Conservation (phyloP, 2,797 vertebrate species). For the Acipenser ruthenus region DNA sequence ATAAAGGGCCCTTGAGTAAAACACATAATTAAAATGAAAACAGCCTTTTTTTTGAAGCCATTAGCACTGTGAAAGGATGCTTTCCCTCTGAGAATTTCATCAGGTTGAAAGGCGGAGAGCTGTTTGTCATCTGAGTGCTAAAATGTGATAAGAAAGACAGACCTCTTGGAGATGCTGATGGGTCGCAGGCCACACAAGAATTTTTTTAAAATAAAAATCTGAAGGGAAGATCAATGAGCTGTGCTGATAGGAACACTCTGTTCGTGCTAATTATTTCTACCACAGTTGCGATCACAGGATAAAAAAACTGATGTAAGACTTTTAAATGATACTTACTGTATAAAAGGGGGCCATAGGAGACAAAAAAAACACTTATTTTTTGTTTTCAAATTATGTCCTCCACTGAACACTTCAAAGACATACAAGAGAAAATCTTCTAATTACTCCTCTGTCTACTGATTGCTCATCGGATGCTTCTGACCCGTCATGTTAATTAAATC, state of each 20-base stretch:
- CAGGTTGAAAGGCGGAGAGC: slow-evolving; percentile 34
- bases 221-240: background rate
- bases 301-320: background rate
- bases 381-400: background rate
- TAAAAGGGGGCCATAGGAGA: background rate
- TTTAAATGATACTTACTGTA: background rate
- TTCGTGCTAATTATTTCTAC: slow-evolving; percentile 48
- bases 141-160: slow-evolving; percentile 41
- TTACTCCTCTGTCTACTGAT: slow-evolving; percentile 32
- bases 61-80: slow-evolving; percentile 55
- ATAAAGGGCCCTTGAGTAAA: slow-evolving; percentile 49
- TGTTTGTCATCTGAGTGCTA: slow-evolving; percentile 30
- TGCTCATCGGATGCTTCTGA: slow-evolving; percentile 51
- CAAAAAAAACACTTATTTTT: too few relatives aligned
- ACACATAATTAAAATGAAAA: slow-evolving; percentile 64
- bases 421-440: slow-evolving; percentile 27
- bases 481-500: slow-evolving; percentile 51
- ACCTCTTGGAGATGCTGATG: slow-evolving; percentile 22
- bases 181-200: slow-evolving; percentile 14
- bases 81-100: slow-evolving; percentile 50
- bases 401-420: background rate
- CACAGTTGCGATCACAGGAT: slow-evolving; percentile 31
- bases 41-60: slow-evolving; percentile 56
- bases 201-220: background rate
- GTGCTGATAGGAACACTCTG: slow-evolving; percentile 18